Percentiles rank a stretch among this genome's conserved stretches.
phyloP scores from a whole-genome alignment of 1,140 invertebrate genomes.

The Frieseomelitta varia region DNA sequence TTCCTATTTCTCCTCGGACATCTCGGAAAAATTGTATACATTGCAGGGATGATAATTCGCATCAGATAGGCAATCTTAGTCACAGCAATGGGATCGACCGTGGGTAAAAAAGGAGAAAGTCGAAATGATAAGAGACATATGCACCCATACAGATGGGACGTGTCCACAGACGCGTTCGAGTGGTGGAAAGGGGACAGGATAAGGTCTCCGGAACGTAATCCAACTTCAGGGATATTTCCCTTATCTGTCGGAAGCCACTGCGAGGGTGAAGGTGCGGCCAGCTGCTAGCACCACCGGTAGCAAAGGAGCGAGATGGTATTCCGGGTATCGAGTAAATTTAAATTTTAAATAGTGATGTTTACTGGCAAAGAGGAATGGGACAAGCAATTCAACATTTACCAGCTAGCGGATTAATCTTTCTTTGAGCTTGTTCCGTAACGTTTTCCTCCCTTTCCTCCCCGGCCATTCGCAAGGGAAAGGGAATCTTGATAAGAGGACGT shows the following conservation, averaged over 20 bases:
- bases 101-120: conserved; percentile 14
- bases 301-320: conserved; percentile 35
- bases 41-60: not conserved
- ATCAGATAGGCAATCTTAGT: not conserved
- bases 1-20: not conserved
- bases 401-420: conserved; percentile 61
- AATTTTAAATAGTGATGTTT: conserved; percentile 70
- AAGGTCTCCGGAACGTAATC: conserved; percentile 58
- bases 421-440: conserved; percentile 28
- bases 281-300: conserved; percentile 9
- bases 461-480: not conserved
- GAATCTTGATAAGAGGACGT: conserved; percentile 25
- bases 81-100: not conserved
- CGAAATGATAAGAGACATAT: conserved; percentile 28
- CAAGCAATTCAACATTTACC: conserved; percentile 61
- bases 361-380: conserved; percentile 17
- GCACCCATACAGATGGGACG: conserved; percentile 27
- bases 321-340: conserved; percentile 66
- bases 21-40: not conserved
- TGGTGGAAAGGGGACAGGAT: conserved; percentile 32
- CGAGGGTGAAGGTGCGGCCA: conserved; percentile 31
- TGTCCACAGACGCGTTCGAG: conserved; percentile 25
- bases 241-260: conserved; percentile 60
- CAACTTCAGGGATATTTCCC: conserved; percentile 58
- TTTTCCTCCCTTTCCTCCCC: not conserved